Conservation (phyloP, 35 echinoderm and acorn worm genomes). For the Chiridota heheva region DNA sequence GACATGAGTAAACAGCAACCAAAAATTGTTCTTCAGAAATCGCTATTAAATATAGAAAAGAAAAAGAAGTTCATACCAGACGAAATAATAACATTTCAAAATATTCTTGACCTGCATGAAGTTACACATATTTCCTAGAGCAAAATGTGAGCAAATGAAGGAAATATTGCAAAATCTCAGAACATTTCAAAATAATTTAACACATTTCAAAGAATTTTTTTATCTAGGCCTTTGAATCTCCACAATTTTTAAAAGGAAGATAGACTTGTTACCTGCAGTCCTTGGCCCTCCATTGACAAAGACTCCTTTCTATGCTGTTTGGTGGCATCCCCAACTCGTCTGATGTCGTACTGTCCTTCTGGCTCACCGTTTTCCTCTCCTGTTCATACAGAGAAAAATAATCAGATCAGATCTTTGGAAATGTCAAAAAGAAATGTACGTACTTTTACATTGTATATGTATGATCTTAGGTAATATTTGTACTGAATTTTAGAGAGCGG, state of each 20-base stretch:
- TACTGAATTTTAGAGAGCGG: too few species aligned
- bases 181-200: background rate
- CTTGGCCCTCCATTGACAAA: slow-evolving; percentile 98
- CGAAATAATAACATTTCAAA: too few species aligned
- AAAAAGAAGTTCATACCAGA: too few species aligned
- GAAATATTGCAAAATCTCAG: background rate
- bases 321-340: slow-evolving; percentile 65
- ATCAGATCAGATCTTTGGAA: background rate
- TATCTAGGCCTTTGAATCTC: background rate
- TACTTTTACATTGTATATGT: too few species aligned
- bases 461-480: too few species aligned
- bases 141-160: background rate
- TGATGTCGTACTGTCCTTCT: slow-evolving; percentile 83
- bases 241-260: background rate
- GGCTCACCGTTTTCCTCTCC: slow-evolving; percentile 81
- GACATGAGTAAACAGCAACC: too few species aligned
- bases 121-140: too few species aligned
- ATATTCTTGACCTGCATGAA: too few species aligned
- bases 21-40: too few species aligned
- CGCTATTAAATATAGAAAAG: too few species aligned
- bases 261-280: slow-evolving; percentile 72
- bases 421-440: too few species aligned
- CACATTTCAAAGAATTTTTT: background rate
- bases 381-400: slow-evolving; percentile 36
- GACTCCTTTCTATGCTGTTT: slow-evolving; percentile 84